Evolutionary conservation across 2,113 vertebrate species (phyloP).

Genomic region (Myotis yumanensis): DNA sequence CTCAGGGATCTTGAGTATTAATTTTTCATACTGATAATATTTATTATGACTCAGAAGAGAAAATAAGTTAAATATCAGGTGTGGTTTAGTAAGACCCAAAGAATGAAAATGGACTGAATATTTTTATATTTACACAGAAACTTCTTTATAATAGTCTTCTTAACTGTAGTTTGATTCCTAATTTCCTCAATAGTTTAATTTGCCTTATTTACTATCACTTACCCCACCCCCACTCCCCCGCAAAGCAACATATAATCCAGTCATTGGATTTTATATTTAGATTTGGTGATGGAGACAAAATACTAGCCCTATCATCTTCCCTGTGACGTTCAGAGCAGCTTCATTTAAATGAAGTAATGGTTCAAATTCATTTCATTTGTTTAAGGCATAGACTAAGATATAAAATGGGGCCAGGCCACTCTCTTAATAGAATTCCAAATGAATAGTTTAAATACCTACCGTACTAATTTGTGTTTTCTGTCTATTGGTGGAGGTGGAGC

Average conservation of each 20-base stretch:
- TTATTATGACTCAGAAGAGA: neutral
- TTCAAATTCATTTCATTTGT: neutral
- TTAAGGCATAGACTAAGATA: slow-evolving; percentile 22
- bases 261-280: neutral
- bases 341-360: slow-evolving; percentile 11
- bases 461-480: slow-evolving; percentile 21
- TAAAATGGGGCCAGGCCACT: neutral
- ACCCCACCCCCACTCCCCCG: neutral
- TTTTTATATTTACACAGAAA: slow-evolving; percentile 14
- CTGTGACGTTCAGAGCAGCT: neutral
- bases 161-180: neutral
- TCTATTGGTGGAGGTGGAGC: neutral
- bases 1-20: neutral
- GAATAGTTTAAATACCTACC: slow-evolving; percentile 24
- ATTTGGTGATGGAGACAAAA: neutral
- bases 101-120: neutral
- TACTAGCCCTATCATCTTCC: neutral
- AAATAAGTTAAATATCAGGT: neutral
- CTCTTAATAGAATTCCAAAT: slow-evolving; percentile 42
- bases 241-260: neutral
- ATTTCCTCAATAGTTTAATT: neutral
- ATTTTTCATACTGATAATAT: neutral
- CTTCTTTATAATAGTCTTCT: neutral
- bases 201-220: neutral
- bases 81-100: neutral